These are phyloP conservation scores for Zeuzera pyrina DNA, from an alignment of 2,888 invertebrate genomes.

Conservation along the genomic window DNA sequence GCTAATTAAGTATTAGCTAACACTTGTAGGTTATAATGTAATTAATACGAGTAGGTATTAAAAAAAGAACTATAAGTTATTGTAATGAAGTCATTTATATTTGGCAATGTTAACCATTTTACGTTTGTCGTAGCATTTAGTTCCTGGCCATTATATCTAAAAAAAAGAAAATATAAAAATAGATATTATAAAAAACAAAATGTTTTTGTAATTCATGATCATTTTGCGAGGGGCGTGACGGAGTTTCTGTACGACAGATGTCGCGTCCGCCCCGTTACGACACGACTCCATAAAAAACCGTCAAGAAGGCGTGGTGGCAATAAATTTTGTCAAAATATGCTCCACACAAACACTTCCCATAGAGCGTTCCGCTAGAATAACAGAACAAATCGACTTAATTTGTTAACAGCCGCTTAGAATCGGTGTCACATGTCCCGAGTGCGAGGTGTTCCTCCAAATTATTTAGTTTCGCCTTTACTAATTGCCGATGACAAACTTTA, in stretches of 20 bases:
- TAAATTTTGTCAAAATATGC: constrained; percentile 73
- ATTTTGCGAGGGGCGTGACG: constrained; percentile 49
- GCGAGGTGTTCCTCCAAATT: constrained; percentile 48
- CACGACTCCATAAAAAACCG: constrained; percentile 50
- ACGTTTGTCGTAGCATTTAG: too few species aligned
- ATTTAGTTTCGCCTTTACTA: constrained; percentile 60
- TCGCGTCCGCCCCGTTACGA: constrained; percentile 60
- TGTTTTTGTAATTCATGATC: constrained; percentile 27
- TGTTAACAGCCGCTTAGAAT: constrained; percentile 68
- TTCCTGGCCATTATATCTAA: too few species aligned
- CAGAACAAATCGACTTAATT: constrained; percentile 70
- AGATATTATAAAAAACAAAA: not conserved
- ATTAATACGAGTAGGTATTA: too few species aligned
- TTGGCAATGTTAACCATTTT: too few species aligned
- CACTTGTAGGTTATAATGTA: too few species aligned
- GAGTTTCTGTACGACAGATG: constrained; percentile 57
- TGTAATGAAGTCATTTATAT: too few species aligned
- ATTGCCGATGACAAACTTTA: constrained; percentile 68
- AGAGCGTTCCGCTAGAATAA: constrained; percentile 65
- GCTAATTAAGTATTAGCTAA: too few species aligned
- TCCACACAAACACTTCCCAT: constrained; percentile 67
- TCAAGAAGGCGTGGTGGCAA: constrained; percentile 65
- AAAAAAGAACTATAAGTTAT: too few species aligned
- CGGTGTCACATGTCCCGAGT: constrained; percentile 61
- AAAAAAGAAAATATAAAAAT: too few species aligned